Percentiles rank a stretch among this genome's conserved stretches.
phyloP scores from a whole-genome alignment of 2,113 vertebrate species.

The Kryptolebias marmoratus region DNA sequence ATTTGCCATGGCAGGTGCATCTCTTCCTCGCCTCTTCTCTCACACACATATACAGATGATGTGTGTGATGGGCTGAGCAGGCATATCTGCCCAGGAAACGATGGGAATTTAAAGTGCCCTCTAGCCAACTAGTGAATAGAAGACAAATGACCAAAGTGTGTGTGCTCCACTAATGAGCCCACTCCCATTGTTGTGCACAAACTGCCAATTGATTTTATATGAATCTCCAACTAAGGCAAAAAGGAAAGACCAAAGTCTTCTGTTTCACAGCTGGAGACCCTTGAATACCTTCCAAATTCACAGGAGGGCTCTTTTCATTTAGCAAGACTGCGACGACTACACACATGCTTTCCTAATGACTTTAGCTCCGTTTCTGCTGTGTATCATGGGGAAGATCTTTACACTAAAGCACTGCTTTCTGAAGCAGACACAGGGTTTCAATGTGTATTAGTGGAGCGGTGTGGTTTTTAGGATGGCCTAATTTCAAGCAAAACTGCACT shows the following conservation, averaged over 20 bases:
- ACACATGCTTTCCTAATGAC: conserved; percentile 59
- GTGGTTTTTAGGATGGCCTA: background rate
- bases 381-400: conserved; percentile 55
- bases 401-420: conserved; percentile 66
- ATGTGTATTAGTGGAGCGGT: background rate
- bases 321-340: conserved; percentile 28
- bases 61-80: conserved; percentile 57
- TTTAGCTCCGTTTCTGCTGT: conserved; percentile 62
- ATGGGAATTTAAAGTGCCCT: conserved; percentile 70
- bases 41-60: conserved; percentile 9
- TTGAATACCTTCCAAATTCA: conserved; percentile 47
- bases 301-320: conserved; percentile 48
- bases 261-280: conserved; percentile 50
- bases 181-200: conserved; percentile 69
- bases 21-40: background rate
- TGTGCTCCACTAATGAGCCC: conserved; percentile 69
- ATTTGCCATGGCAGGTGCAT: conserved; percentile 51
- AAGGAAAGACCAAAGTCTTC: conserved; percentile 41
- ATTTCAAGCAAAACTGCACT: background rate
- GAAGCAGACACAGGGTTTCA: conserved; percentile 29
- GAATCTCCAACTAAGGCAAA: conserved; percentile 60
- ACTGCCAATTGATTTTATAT: conserved; percentile 70
- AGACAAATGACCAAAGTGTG: conserved; percentile 77
- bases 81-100: conserved; percentile 65
- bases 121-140: conserved; percentile 67